Evolutionary conservation across 1,140 invertebrate genomes (phyloP).

Genomic region (Formica selysi): DNA sequence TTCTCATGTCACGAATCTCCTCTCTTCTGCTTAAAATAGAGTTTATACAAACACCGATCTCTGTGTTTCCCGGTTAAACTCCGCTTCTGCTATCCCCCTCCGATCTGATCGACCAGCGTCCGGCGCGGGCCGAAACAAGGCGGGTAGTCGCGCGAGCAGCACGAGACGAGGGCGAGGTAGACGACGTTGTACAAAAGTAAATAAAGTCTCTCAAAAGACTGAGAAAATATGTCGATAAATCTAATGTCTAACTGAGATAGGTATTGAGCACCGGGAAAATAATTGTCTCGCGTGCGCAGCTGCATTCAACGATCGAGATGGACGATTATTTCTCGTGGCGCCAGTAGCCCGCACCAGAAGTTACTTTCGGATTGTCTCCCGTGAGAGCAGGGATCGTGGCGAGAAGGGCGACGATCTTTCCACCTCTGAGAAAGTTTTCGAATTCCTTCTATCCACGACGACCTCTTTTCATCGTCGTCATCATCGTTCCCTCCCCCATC

Average conservation of each 20-base stretch:
- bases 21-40: constrained; percentile 36
- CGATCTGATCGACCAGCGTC: constrained; percentile 61
- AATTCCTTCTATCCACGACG: constrained; percentile 56
- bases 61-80: constrained; percentile 26
- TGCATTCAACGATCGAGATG: not conserved
- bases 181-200: constrained; percentile 72
- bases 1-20: constrained; percentile 16
- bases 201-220: constrained; percentile 70
- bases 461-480: constrained; percentile 46
- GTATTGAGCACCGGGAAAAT: constrained; percentile 57
- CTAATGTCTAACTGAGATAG: constrained; percentile 76
- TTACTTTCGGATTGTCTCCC: constrained; percentile 65
- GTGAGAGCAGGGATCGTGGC: constrained; percentile 40
- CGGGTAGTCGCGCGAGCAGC: constrained; percentile 14
- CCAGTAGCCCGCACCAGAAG: constrained; percentile 42
- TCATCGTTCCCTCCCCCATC: not conserved
- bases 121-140: constrained; percentile 51
- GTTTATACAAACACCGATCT: constrained; percentile 53
- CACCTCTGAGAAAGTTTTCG: constrained; percentile 67
- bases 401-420: constrained; percentile 69
- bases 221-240: constrained; percentile 82
- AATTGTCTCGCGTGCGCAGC: constrained; percentile 22
- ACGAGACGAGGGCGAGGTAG: constrained; percentile 16
- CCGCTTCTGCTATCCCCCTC: constrained; percentile 24
- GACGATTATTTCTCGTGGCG: constrained; percentile 65